These are phyloP conservation scores for Indri indri DNA, from an alignment of 2,113 vertebrate genomes.

Conservation along the genomic window DNA sequence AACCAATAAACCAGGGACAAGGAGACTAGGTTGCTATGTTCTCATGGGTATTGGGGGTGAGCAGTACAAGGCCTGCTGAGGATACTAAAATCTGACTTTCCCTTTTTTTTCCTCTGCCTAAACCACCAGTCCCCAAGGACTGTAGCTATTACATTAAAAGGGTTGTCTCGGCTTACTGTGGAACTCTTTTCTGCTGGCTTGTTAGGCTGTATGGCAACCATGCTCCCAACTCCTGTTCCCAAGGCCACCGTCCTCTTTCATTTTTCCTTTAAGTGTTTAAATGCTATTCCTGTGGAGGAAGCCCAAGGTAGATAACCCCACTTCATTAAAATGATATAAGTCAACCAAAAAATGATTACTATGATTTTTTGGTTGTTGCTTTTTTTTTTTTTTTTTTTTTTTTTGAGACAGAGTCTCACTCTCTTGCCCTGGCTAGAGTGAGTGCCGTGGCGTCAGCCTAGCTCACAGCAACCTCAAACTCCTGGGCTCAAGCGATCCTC, in stretches of 20 bases:
- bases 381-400: too few species aligned
- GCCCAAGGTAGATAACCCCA: background rate
- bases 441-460: too few species aligned
- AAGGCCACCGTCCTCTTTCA: background rate
- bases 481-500: too few species aligned
- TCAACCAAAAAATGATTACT: background rate
- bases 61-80: background rate
- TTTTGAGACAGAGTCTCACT: too few species aligned
- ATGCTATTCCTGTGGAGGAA: background rate
- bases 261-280: constrained; percentile 2
- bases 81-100: background rate
- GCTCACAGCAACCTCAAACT: too few species aligned
- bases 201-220: background rate
- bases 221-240: background rate
- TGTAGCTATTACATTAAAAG: background rate
- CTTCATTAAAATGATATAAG: background rate
- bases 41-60: background rate
- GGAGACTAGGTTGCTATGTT: background rate
- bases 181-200: background rate
- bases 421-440: too few species aligned
- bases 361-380: background rate
- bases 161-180: background rate
- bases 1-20: background rate
- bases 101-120: background rate
- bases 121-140: background rate